A percentile compares a stretch with the other conserved stretches of the same genome.
phyloP scores from a whole-genome alignment of 2,888 invertebrate genomes.

The Xestia xanthographa region DNA sequence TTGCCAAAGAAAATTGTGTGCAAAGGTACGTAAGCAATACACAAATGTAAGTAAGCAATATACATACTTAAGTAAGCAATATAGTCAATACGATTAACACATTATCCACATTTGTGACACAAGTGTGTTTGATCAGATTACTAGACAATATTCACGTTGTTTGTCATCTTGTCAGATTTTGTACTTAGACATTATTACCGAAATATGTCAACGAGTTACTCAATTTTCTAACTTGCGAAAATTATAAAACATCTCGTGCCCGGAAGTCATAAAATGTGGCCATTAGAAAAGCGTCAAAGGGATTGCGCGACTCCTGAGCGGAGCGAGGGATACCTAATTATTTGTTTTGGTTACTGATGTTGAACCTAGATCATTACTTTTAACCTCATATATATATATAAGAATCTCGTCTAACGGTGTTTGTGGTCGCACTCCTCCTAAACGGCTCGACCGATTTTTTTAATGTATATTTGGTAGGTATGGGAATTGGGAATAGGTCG shows the following conservation, averaged over 20 bases:
- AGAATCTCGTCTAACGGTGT: too few species aligned
- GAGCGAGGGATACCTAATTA: neutral
- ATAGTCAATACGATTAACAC: slow-evolving; percentile 32
- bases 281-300: slow-evolving; percentile 16
- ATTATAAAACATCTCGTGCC: slow-evolving; percentile 33
- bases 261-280: slow-evolving; percentile 56
- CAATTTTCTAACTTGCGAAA: slow-evolving; percentile 49
- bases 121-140: slow-evolving; percentile 53
- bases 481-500: too few species aligned
- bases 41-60: slow-evolving; percentile 1
- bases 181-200: slow-evolving; percentile 41
- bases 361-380: neutral
- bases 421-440: too few species aligned
- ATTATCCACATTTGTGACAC: slow-evolving; percentile 5
- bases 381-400: too few species aligned
- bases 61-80: slow-evolving; percentile 5
- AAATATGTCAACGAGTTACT: slow-evolving; percentile 58
- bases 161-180: slow-evolving; percentile 28
- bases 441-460: too few species aligned
- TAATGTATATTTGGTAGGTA: too few species aligned
- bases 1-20: slow-evolving; percentile 24
- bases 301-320: neutral
- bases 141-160: slow-evolving; percentile 15
- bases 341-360: neutral
- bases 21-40: neutral